Evolutionary conservation across 23 tunicate species (phyloP).

Genomic region (Aplidium turbinatum): DNA sequence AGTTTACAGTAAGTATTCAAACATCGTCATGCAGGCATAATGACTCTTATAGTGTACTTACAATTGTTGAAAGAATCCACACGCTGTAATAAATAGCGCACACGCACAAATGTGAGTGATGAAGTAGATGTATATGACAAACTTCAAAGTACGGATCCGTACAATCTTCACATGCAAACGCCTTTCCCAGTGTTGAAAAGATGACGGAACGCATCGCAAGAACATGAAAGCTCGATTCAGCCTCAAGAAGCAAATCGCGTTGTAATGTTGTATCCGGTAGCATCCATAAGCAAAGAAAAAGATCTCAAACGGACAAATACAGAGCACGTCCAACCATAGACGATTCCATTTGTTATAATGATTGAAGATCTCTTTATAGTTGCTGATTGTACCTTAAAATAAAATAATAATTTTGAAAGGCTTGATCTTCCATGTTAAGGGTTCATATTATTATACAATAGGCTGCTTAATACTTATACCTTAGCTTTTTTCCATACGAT

Average conservation of each 20-base stretch:
- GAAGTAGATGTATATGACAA: conserved; percentile 55
- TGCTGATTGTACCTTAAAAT: too few relatives aligned
- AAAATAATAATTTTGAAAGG: too few relatives aligned
- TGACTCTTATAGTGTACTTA: too few relatives aligned
- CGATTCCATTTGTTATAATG: conserved; percentile 47
- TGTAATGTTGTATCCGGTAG: conserved; percentile 17
- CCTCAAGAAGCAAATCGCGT: conserved; percentile 38
- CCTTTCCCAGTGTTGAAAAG: conserved; percentile 41
- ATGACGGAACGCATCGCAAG: conserved; percentile 45
- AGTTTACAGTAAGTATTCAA: too few relatives aligned
- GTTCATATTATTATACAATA: too few relatives aligned
- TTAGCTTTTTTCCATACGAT: too few relatives aligned
- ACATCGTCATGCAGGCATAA: too few relatives aligned
- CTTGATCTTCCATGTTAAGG: too few relatives aligned
- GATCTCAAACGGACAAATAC: conserved; percentile 58
- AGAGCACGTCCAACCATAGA: conserved; percentile 51
- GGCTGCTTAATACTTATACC: too few relatives aligned
- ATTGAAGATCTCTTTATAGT: conserved; percentile 42
- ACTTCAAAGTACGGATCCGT: conserved; percentile 41
- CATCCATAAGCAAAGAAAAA: conserved; percentile 25
- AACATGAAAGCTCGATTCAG: conserved; percentile 38
- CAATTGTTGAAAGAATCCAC: too few relatives aligned
- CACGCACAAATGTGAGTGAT: conserved; percentile 65
- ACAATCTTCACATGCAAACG: conserved; percentile 48
- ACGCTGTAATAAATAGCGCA: too few relatives aligned